Base-by-base conservation (phyloP, 2,113 vertebrate species). In the Cettia cetti region DNA sequence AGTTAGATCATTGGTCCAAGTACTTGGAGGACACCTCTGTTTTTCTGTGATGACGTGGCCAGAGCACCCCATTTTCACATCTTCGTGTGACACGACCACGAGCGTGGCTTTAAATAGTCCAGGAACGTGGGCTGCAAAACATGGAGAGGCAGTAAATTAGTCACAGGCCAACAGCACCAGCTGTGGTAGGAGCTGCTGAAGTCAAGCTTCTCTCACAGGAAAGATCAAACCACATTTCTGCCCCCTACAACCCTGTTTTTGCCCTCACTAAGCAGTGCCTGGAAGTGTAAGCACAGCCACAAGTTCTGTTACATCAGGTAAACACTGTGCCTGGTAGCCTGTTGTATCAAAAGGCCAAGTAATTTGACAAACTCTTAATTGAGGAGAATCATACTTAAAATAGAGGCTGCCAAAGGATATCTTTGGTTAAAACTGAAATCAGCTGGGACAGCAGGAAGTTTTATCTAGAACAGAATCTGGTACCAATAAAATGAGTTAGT, bases 41-140 rank as follows among this genome's bases (percentile, higher is more conserved):
- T 87, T 50, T 87, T 69, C 78, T 70, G 65, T 22, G 66, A 54
- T 15, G 53, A 53, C 50, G 44, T 1, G 2, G 72, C 56, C 87
- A 66, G 75, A 88, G 50, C 21, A 28, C 27, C 45, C 12, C 6
- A 40, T 28, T 95, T 96, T 96, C 96, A 98, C 90, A 98, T 96
- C 90, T 97, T 97, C 7, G 57, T 59, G 17, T 98, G 98, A 93
- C 99, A 99, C 2, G 97, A 98, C 99, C 99, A 99, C 0, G 99
- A 99, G 15, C 98, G 98, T 74, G 99, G 99, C 91, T 97, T 98
- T 96, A 99, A 78, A 59, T 99, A 97, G 82, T 99, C 99, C 76
- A 99, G 70, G 88, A 99, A 98, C 0, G 97, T 98, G 26, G 98
- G 98, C 99, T 99, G 95, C 15, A 86, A 97, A 75, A 95, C 47